phyloP scores from a whole-genome alignment of 1,140 invertebrate species.

The Nomia melanderi region DNA sequence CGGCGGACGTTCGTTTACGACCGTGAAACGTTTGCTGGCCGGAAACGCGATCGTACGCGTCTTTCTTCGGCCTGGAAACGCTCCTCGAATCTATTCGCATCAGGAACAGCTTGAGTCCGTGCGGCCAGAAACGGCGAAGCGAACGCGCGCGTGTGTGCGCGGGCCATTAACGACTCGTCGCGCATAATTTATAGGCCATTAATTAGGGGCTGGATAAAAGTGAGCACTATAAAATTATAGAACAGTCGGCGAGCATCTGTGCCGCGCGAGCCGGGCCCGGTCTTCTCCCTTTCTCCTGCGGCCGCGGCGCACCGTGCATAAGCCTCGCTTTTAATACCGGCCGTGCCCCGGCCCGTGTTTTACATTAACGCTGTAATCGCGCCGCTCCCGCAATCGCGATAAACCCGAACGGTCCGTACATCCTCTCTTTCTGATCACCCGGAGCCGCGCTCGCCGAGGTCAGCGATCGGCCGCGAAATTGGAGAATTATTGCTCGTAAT shows the following conservation, averaged over 20 bases:
- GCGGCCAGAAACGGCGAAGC: not conserved
- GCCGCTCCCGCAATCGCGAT: conserved; percentile 36
- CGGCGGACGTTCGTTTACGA: conserved; percentile 42
- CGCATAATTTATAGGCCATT: conserved; percentile 75
- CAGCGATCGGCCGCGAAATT: conserved; percentile 1
- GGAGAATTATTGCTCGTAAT: not conserved
- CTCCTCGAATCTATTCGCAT: too few species aligned
- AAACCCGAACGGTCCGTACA: conserved; percentile 17
- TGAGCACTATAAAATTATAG: conserved; percentile 75
- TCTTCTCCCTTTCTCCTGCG: not conserved
- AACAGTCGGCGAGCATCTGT: conserved; percentile 62
- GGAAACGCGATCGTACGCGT: not conserved
- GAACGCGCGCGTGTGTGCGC: conserved; percentile 56
- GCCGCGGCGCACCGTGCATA: not conserved
- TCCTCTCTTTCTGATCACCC: not conserved
- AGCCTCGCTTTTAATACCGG: conserved; percentile 44
- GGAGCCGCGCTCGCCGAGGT: not conserved
- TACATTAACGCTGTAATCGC: conserved; percentile 53
- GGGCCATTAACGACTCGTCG: conserved; percentile 76
- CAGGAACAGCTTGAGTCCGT: too few species aligned
- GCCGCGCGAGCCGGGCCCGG: conserved; percentile 10
- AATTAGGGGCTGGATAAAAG: conserved; percentile 73
- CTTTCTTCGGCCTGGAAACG: not conserved
- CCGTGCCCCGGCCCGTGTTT: conserved; percentile 36
- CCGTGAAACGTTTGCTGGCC: conserved; percentile 33